Base-by-base conservation (phyloP, 2,797 vertebrate species). In the Lateolabrax maculatus region DNA sequence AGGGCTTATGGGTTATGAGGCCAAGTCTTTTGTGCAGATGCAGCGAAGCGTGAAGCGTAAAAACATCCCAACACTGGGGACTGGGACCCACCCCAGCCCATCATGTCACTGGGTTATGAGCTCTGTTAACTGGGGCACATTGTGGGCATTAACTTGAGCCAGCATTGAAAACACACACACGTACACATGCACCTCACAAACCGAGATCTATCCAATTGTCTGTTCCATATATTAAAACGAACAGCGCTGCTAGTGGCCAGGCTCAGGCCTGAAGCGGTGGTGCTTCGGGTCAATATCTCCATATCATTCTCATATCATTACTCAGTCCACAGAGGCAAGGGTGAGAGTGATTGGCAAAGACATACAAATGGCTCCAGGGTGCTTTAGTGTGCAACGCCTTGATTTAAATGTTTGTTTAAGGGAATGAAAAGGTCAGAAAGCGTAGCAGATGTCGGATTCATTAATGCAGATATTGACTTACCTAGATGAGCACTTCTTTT, bases 11-110 rank as follows among this genome's bases (percentile, higher is more conserved):
- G 84, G 88, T 93, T 85, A 91, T 70, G 75, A 65, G 90, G 87
- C 90, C 83, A 89, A 90, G 80, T 84, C 88, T 92, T 94, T 95
- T 95, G 93, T 95, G 83, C 75, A 74, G 58, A 87, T 84, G 90
- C 89, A 92, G 74, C 80, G 82, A 90, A 92, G 94, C 87, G 57
- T 92, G 85, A 94, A 90, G 80, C 67, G 77, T 92, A 84, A 93
- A 93, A 91, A 91, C 83, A 91, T 86, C 86, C 81, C 85, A 77
- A 78, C 84, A 70, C 58, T 58, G 71, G 83, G 79, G 85, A 81
- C 77, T 84, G n/a, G 62, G 21, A 76, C 80, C 84, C 68, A 79
- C 72, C 77, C 62, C 19, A 11, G 73, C 79, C 75, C 72, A 77
- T 71, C 80, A 25, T 81, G 76, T 82, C 80, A 79, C 75, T 79